A percentile compares a stretch with the other conserved stretches of the same genome.
These are phyloP conservation scores for Syngnathoides biaculeatus DNA, from an alignment of 2,113 vertebrate species.

Conservation along the genomic window DNA sequence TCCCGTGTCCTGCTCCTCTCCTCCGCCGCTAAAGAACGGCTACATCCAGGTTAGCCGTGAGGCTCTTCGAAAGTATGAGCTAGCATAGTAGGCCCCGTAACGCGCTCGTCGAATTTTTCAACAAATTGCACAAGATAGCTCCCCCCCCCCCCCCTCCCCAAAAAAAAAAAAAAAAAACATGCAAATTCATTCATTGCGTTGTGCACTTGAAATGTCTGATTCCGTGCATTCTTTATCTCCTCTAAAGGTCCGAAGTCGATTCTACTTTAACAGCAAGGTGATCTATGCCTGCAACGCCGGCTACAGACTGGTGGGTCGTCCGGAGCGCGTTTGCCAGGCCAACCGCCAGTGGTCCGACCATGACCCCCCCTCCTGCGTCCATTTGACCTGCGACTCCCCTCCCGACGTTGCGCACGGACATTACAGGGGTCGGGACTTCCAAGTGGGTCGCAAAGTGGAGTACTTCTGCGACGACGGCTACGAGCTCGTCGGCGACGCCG, in stretches of 20 bases:
- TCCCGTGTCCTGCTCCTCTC: slow-evolving; percentile 83
- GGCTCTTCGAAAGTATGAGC: too few species aligned
- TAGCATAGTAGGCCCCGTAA: background rate
- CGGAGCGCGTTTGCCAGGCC: slow-evolving; percentile 83
- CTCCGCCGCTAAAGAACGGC: slow-evolving; percentile 81
- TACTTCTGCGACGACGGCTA: slow-evolving; percentile 92
- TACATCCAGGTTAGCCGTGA: slow-evolving; percentile 79
- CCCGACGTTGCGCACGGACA: slow-evolving; percentile 79
- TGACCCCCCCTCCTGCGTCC: slow-evolving; percentile 78
- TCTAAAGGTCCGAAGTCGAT: slow-evolving; percentile 73
- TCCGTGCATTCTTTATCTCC: background rate
- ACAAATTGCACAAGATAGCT: too few species aligned
- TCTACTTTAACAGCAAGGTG: slow-evolving; percentile 81
- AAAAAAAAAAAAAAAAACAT: too few species aligned
- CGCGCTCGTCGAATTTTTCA: too few species aligned
- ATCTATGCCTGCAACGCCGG: slow-evolving; percentile 83
- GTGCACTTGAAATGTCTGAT: background rate
- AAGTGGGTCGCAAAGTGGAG: slow-evolving; percentile 83
- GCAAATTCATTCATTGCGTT: too few species aligned
- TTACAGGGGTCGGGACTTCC: slow-evolving; percentile 79
- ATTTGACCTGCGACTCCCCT: slow-evolving; percentile 85
- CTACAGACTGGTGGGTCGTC: slow-evolving; percentile 78
- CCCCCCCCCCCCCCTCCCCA: too few species aligned
- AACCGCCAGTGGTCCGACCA: slow-evolving; percentile 90
- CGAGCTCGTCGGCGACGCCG: slow-evolving; percentile 80